Conservation (phyloP, 2,113 vertebrate species). For the Phycodurus eques region DNA sequence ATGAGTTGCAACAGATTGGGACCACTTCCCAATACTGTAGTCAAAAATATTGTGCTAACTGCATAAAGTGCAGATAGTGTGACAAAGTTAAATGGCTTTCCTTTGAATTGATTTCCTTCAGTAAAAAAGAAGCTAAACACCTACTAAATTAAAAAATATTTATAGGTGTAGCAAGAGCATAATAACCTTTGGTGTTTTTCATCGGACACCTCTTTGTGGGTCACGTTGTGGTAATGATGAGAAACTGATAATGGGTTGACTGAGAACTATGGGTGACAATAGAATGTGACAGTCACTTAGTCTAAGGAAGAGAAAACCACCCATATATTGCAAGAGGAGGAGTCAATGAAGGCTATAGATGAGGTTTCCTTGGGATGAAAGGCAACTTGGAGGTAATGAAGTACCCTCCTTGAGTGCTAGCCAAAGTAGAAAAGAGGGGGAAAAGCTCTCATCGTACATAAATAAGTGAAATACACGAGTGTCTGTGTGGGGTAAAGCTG, state of each 20-base stretch:
- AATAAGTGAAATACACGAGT: neutral
- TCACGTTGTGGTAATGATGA: neutral
- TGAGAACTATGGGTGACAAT: slow-evolving; percentile 1
- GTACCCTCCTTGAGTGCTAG: slow-evolving; percentile 30
- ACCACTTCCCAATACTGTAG: no score
- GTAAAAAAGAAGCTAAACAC: neutral
- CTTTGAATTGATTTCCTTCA: neutral
- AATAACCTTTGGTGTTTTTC: neutral
- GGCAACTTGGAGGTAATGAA: slow-evolving; percentile 32
- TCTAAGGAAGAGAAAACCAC: slow-evolving; percentile 10
- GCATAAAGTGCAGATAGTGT: no score
- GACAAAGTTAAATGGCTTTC: no score
- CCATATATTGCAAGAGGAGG: slow-evolving; percentile 8
- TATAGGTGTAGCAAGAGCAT: neutral
- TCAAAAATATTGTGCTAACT: no score
- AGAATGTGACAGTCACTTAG: slow-evolving; percentile 8
- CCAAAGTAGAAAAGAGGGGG: slow-evolving; percentile 30
- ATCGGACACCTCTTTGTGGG: neutral
- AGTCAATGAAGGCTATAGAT: slow-evolving; percentile 36
- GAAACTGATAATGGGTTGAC: neutral
- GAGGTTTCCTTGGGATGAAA: slow-evolving; percentile 41
- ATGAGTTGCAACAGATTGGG: no score
- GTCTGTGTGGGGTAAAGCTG: slow-evolving; percentile 21
- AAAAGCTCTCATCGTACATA: neutral
- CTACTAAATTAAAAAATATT: neutral